phyloP scores from a whole-genome alignment of 2,797 vertebrate genomes.

The Peromyscus attwateri region DNA sequence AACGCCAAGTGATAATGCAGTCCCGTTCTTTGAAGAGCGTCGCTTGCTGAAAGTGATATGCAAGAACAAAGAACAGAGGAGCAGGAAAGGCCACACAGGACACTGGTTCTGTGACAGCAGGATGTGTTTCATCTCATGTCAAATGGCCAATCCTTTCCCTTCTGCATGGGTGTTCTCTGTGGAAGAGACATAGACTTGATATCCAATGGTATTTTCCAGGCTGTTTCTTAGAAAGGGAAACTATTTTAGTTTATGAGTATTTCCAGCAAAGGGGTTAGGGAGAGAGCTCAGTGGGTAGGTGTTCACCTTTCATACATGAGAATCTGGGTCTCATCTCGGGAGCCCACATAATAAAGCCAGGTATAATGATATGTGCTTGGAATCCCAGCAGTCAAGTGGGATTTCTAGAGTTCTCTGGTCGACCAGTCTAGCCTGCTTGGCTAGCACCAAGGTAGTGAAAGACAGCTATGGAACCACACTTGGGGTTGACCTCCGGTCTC shows the following conservation, averaged over 20 bases:
- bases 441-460: not conserved
- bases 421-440: not conserved
- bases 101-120: no score
- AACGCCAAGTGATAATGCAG: not conserved
- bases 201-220: not conserved
- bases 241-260: not conserved
- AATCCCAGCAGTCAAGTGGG: not conserved
- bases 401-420: not conserved
- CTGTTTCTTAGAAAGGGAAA: constrained; percentile 22
- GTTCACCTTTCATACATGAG: not conserved
- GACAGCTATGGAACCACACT: not conserved
- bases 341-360: not conserved
- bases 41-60: not conserved
- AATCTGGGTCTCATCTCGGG: not conserved
- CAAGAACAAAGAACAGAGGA: not conserved
- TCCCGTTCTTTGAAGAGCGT: not conserved
- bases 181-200: not conserved
- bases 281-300: no score
- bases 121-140: not conserved
- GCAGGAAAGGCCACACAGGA: fast-evolving
- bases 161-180: not conserved
- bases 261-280: not conserved
- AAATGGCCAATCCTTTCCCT: not conserved
- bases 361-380: not conserved
- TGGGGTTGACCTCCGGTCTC: no score